These are phyloP conservation scores for Planococcus citri DNA, from an alignment of 1,140 invertebrate species.

Conservation along the genomic window DNA sequence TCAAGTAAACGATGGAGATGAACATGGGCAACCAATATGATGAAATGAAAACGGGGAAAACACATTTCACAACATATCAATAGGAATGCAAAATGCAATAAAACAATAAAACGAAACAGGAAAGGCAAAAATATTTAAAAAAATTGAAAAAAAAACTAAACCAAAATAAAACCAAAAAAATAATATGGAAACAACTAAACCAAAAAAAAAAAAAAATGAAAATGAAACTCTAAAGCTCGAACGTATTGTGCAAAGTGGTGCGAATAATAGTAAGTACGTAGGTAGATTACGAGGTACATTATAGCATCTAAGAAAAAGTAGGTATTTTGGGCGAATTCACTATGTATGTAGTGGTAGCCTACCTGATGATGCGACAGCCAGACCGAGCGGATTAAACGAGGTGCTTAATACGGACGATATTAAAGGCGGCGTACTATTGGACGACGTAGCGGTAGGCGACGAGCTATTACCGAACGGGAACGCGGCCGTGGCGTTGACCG, in stretches of 20 bases:
- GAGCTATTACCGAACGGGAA: slow-evolving; percentile 49
- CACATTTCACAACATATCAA: no score
- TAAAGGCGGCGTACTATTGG: slow-evolving; percentile 41
- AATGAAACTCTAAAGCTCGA: background rate
- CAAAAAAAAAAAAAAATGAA: background rate
- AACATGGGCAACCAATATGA: no score
- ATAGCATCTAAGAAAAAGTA: no score
- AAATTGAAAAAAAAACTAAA: background rate
- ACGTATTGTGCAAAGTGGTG: background rate
- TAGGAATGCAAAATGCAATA: no score
- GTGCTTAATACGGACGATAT: slow-evolving; percentile 50
- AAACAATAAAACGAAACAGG: no score
- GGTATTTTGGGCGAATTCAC: no score
- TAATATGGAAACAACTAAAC: background rate
- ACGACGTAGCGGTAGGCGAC: slow-evolving; percentile 37
- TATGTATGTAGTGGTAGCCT: background rate
- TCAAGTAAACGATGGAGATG: no score
- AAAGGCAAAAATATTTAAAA: no score
- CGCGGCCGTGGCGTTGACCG: slow-evolving; percentile 39
- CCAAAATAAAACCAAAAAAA: background rate
- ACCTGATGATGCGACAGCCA: slow-evolving; percentile 13
- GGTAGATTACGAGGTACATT: background rate
- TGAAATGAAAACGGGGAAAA: no score
- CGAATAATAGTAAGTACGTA: background rate
- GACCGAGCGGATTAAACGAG: slow-evolving; percentile 6